Conservation (phyloP, 1,140 invertebrate species). For the Campoletis sonorensis region DNA sequence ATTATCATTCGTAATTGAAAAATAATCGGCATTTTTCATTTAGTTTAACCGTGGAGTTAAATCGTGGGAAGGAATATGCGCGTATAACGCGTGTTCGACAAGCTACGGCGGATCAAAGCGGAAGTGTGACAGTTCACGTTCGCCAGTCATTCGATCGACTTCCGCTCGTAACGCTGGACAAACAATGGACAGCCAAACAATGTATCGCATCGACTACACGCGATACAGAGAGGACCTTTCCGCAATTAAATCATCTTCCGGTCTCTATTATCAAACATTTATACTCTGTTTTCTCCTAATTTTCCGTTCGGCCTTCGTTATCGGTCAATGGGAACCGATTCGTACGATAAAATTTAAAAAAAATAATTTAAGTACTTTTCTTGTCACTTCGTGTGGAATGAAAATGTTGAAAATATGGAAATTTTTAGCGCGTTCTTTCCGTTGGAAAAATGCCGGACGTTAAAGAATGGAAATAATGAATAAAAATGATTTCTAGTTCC, state of each 20-base stretch:
- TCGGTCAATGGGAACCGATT: too few relatives aligned
- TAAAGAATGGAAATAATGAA: too few relatives aligned
- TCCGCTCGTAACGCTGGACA: neutral
- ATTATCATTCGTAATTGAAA: neutral
- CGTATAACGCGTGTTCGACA: neutral
- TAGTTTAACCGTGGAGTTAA: too few relatives aligned
- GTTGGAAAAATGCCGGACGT: too few relatives aligned
- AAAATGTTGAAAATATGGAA: too few relatives aligned
- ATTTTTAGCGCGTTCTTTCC: too few relatives aligned
- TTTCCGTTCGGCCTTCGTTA: neutral
- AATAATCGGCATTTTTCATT: too few relatives aligned
- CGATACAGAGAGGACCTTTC: neutral
- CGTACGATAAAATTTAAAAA: too few relatives aligned
- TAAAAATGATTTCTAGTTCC: too few relatives aligned
- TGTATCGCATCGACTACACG: neutral
- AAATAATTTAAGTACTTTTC: too few relatives aligned
- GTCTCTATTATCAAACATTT: neutral
- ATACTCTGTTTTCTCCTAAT: neutral
- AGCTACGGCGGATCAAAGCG: neutral
- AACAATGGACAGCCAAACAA: neutral
- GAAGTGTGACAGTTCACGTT: slow-evolving; percentile 14
- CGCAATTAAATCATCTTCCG: neutral
- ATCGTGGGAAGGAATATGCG: neutral
- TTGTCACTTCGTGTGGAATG: too few relatives aligned
- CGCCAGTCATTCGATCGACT: neutral